A percentile compares a stretch with the other conserved stretches of the same genome.
These are phyloP conservation scores for Stenopsyche tienmushanensis DNA, from an alignment of 1,140 invertebrate genomes.

Conservation along the genomic window DNA sequence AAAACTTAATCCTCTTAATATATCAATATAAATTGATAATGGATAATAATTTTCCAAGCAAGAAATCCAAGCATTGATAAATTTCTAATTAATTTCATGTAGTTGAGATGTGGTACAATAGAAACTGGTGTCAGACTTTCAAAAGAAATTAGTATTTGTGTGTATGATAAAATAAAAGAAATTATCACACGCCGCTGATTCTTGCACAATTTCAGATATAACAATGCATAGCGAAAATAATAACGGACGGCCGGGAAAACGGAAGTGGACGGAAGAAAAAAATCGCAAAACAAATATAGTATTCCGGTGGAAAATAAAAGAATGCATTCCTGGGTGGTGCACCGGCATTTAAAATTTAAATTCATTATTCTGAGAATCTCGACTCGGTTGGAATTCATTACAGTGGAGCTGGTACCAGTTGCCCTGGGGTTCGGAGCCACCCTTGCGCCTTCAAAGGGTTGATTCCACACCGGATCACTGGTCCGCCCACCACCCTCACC, in stretches of 20 bases:
- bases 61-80: too few relatives aligned
- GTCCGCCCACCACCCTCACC: not conserved
- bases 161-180: too few relatives aligned
- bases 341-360: slow-evolving; percentile 40
- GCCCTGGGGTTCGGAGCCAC: not conserved
- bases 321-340: slow-evolving; percentile 32
- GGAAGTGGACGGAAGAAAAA: not conserved
- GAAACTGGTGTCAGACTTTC: too few relatives aligned
- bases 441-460: not conserved
- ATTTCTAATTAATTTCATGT: too few relatives aligned
- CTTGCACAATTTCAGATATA: not conserved
- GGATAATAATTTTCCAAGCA: too few relatives aligned
- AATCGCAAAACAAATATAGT: slow-evolving; percentile 15
- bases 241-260: not conserved
- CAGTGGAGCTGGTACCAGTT: not conserved
- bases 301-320: slow-evolving; percentile 30
- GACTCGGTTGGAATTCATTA: slow-evolving; percentile 34
- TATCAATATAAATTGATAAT: too few relatives aligned
- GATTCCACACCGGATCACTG: too few relatives aligned
- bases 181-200: too few relatives aligned
- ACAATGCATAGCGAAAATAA: not conserved
- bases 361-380: slow-evolving; percentile 38
- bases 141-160: too few relatives aligned
- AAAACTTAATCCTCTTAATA: too few relatives aligned
- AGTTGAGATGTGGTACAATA: too few relatives aligned